Evolutionary conservation across 2,888 invertebrate genomes (phyloP).

Genomic region (Odontocolon sp.): DNA sequence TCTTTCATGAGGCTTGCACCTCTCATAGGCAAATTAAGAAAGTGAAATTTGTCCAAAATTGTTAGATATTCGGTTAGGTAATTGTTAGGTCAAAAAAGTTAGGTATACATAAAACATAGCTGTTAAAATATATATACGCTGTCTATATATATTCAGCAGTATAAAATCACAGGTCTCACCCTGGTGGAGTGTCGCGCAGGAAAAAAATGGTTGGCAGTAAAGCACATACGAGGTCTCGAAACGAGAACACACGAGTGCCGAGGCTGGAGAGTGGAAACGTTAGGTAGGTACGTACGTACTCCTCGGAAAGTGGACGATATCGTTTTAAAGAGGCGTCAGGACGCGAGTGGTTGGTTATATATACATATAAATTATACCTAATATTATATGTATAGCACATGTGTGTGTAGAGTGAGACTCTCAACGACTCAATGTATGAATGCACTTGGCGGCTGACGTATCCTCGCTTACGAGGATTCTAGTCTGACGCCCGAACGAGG

Average conservation of each 20-base stretch:
- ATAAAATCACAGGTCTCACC: too few species aligned
- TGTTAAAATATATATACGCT: too few species aligned
- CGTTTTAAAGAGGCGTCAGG: constrained; percentile 36
- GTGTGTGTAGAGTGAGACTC: constrained; percentile 7
- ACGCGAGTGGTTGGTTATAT: constrained; percentile 8
- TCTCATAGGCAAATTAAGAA: too few species aligned
- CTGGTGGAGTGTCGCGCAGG: neutral
- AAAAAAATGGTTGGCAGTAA: neutral
- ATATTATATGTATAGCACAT: neutral
- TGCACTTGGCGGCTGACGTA: neutral
- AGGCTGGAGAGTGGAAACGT: constrained; percentile 11
- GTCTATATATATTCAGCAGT: too few species aligned
- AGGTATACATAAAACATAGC: too few species aligned
- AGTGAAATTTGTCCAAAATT: too few species aligned
- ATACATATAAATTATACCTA: constrained; percentile 1
- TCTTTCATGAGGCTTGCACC: too few species aligned
- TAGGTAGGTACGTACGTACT: constrained; percentile 1
- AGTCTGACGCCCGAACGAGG: constrained; percentile 11
- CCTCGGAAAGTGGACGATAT: constrained; percentile 32
- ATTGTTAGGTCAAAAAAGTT: too few species aligned
- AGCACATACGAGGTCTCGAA: neutral
- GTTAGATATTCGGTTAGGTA: too few species aligned
- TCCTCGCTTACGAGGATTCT: constrained; percentile 17
- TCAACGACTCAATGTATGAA: constrained; percentile 2
- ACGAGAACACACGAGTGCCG: constrained; percentile 20